phyloP scores from a whole-genome alignment of 1,140 invertebrate genomes.

The Conopomorpha cramerella region DNA sequence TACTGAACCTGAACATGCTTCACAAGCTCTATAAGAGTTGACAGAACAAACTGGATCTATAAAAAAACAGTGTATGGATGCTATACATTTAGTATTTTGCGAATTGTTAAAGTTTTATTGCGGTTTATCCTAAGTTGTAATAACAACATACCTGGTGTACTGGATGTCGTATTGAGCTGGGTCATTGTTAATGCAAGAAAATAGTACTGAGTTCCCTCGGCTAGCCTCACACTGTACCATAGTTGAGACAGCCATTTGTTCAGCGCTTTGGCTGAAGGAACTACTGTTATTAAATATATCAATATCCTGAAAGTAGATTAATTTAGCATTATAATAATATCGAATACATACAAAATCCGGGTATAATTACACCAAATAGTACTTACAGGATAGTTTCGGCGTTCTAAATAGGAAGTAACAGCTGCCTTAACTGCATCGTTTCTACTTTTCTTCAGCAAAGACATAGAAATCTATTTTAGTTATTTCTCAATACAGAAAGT shows the following conservation, averaged over 20 bases:
- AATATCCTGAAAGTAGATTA: slow-evolving; percentile 50
- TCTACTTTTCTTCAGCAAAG: slow-evolving; percentile 48
- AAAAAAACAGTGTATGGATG: too few species aligned
- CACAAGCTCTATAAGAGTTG: too few species aligned
- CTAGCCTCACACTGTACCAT: slow-evolving; percentile 56
- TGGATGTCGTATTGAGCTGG: slow-evolving; percentile 62
- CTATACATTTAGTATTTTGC: too few species aligned
- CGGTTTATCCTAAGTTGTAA: too few species aligned
- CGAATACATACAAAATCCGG: not conserved
- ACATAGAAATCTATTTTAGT: slow-evolving; percentile 9
- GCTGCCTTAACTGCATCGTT: slow-evolving; percentile 57
- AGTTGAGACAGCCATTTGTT: slow-evolving; percentile 56
- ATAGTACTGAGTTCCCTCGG: slow-evolving; percentile 53
- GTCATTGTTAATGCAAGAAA: slow-evolving; percentile 64
- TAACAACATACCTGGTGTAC: slow-evolving; percentile 57
- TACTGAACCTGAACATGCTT: too few species aligned
- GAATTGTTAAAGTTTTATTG: too few species aligned
- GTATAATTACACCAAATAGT: not conserved
- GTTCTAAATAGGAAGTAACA: slow-evolving; percentile 56
- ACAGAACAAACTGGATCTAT: too few species aligned
- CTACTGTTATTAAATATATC: slow-evolving; percentile 42
- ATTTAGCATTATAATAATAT: slow-evolving; percentile 3
- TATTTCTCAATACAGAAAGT: too few species aligned
- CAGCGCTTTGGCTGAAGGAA: slow-evolving; percentile 45
- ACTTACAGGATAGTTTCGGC: slow-evolving; percentile 55